Evolutionary conservation across 1,140 invertebrate genomes (phyloP).

Genomic region (Zaprionus capensis): DNA sequence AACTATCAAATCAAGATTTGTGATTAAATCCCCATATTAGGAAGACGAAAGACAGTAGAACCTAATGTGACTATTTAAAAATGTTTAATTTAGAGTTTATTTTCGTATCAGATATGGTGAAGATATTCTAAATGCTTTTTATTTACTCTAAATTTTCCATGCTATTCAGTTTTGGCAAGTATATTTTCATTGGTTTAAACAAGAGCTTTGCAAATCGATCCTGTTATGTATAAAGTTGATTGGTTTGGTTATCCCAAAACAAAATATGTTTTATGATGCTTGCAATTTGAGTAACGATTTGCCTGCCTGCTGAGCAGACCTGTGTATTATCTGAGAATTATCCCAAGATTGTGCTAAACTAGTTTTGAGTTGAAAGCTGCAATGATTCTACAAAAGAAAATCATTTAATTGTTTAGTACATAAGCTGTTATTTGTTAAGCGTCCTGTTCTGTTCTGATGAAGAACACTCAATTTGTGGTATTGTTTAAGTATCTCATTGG

Average conservation of each 20-base stretch:
- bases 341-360: constrained; percentile 21
- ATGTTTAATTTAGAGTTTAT: background rate
- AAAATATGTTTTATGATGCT: constrained; percentile 35
- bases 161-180: constrained; percentile 28
- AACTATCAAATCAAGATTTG: constrained; percentile 2
- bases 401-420: constrained; percentile 24
- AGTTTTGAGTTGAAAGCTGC: constrained; percentile 55
- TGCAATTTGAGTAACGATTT: constrained; percentile 69
- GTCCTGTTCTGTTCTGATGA: constrained; percentile 2
- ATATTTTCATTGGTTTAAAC: background rate
- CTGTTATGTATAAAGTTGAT: constrained; percentile 41
- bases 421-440: background rate
- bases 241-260: constrained; percentile 63
- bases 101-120: background rate
- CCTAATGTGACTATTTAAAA: background rate
- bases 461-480: constrained; percentile 30
- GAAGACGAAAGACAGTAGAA: background rate
- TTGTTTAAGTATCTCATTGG: constrained; percentile 72
- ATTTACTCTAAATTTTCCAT: constrained; percentile 6
- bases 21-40: background rate
- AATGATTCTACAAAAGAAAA: constrained; percentile 27
- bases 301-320: constrained; percentile 67
- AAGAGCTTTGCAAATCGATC: background rate
- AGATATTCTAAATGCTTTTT: background rate
- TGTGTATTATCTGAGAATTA: constrained; percentile 23